These are phyloP conservation scores for Syrrhaptes paradoxus DNA, from an alignment of 2,113 vertebrate genomes.

Conservation along the genomic window DNA sequence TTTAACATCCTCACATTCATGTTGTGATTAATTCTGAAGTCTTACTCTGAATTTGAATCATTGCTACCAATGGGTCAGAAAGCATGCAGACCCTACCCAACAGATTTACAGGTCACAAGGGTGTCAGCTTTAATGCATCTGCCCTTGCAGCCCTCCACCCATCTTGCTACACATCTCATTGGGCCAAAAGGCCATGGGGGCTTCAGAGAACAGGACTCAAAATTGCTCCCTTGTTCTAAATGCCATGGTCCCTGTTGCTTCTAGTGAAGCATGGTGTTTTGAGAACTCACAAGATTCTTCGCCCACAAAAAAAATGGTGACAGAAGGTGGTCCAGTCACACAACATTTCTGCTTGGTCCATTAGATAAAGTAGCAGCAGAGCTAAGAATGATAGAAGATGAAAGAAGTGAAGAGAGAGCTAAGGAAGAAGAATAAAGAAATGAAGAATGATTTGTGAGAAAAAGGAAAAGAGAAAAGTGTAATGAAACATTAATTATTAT, in stretches of 20 bases:
- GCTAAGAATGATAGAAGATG: neutral
- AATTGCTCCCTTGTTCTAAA: neutral
- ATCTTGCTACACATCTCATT: neutral
- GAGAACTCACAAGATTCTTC: neutral
- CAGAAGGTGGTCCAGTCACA: neutral
- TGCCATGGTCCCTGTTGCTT: neutral
- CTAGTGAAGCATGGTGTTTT: neutral
- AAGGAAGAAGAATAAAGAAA: neutral
- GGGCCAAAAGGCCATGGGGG: neutral
- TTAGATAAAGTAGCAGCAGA: neutral
- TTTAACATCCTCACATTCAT: conserved; percentile 19
- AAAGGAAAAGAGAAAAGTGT: neutral
- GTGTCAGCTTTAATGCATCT: conserved; percentile 19
- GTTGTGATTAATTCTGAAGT: conserved; percentile 5
- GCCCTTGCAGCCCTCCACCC: neutral
- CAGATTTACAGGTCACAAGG: conserved; percentile 33
- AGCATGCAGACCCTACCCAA: conserved; percentile 61
- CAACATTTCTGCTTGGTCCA: neutral
- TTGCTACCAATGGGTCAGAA: conserved; percentile 22
- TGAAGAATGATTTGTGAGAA: neutral
- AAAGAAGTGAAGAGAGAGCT: neutral
- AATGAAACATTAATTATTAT: conserved; percentile 22
- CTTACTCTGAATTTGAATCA: neutral
- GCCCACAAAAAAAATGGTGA: neutral
- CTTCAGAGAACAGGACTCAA: neutral